phyloP scores from a whole-genome alignment of 2,797 vertebrate genomes.

The Ctenopoma kingsleyae region DNA sequence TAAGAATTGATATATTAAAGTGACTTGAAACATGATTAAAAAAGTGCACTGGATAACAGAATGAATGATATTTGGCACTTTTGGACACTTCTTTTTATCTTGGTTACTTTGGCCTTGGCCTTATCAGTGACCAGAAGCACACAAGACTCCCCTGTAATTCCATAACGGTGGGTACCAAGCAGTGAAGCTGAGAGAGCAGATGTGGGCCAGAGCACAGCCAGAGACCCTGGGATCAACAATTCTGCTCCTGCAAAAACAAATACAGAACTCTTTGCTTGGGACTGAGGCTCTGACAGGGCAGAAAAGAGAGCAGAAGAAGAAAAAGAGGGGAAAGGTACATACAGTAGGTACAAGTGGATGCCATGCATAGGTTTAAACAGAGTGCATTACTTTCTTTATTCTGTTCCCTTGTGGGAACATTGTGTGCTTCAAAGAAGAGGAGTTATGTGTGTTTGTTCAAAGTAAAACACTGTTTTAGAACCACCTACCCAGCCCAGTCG shows the following conservation, averaged over 20 bases:
- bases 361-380: conserved; percentile 16
- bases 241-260: conserved; percentile 72
- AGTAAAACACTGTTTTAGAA: conserved; percentile 69
- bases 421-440: conserved; percentile 26
- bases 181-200: conserved; percentile 69
- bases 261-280: conserved; percentile 43
- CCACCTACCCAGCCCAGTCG: conserved; percentile 68
- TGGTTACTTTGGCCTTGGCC: conserved; percentile 59
- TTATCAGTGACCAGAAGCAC: conserved; percentile 69
- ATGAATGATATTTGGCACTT: conserved; percentile 30
- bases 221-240: conserved; percentile 66
- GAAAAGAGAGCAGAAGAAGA: conserved; percentile 7
- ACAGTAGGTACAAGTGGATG: conserved; percentile 5
- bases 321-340: conserved; percentile 3
- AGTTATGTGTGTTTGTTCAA: conserved; percentile 45
- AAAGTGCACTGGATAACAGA: conserved; percentile 8
- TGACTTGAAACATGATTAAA: conserved; percentile 1
- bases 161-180: conserved; percentile 66
- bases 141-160: conserved; percentile 66
- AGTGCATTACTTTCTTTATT: conserved; percentile 26
- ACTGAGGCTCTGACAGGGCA: conserved; percentile 37
- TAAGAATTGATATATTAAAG: neutral
- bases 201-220: conserved; percentile 66
- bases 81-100: conserved; percentile 52
- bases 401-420: conserved; percentile 36